Conservation (phyloP, 2,888 invertebrate genomes). For the Volucella inflata region DNA sequence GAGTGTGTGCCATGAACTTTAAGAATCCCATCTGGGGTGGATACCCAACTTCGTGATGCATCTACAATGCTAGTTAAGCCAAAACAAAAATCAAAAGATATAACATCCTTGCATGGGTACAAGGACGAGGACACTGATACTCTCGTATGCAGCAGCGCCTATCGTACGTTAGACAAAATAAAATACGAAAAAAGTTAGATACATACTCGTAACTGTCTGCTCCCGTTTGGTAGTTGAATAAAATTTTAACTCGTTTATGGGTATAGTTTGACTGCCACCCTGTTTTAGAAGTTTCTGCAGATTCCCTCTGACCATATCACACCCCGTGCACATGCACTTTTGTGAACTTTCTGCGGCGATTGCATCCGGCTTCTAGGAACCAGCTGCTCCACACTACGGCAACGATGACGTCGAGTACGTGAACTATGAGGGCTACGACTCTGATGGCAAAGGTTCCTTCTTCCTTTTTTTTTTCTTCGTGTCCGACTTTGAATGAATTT, state of each 20-base stretch:
- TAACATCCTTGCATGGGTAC: conserved; percentile 15
- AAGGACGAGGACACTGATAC: conserved; percentile 18
- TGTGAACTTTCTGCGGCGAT: conserved; percentile 73
- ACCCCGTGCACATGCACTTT: conserved; percentile 66
- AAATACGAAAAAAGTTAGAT: conserved; percentile 46
- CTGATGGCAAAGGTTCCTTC: background rate
- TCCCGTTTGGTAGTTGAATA: conserved; percentile 66
- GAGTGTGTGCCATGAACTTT: conserved; percentile 35
- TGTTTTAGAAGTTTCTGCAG: conserved; percentile 36
- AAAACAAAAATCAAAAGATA: conserved; percentile 37
- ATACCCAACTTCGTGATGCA: conserved; percentile 51
- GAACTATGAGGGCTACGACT: too few species aligned
- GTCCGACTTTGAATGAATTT: conserved; percentile 32
- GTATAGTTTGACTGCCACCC: conserved; percentile 57
- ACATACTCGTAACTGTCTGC: conserved; percentile 67
- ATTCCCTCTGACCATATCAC: conserved; percentile 58
- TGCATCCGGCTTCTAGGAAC: conserved; percentile 63
- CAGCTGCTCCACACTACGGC: conserved; percentile 54
- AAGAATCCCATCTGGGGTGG: conserved; percentile 34
- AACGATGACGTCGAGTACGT: conserved; percentile 1
- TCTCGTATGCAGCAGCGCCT: background rate
- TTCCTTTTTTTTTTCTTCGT: conserved; percentile 9
- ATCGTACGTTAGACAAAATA: conserved; percentile 36
- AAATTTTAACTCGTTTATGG: conserved; percentile 73
- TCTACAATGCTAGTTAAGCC: conserved; percentile 31